A percentile compares a stretch with the other conserved stretches of the same genome.
Conservation (phyloP, 2,797 vertebrate genomes). For the Gymnoscopelus braueri region DNA sequence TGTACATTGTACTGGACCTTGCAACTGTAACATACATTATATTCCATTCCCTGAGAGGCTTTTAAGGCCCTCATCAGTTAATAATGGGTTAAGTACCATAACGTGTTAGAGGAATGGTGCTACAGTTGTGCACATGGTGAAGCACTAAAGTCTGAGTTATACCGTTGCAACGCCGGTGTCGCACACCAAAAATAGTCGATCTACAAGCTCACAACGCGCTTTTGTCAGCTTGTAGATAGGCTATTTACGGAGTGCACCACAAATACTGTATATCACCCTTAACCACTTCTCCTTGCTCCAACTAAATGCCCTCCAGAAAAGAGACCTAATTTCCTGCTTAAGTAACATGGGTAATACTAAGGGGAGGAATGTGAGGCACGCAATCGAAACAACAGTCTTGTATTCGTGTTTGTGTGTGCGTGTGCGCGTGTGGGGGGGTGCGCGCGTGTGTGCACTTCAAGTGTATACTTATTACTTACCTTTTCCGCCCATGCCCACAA, state of each 20-base stretch:
- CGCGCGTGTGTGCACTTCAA: conserved; percentile 44
- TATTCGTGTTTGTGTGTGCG: conserved; percentile 16
- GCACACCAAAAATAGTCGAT: no score
- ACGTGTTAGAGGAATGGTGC: conserved; percentile 28
- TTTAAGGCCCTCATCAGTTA: not conserved
- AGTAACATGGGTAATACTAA: conserved; percentile 24
- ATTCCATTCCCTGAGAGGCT: no score
- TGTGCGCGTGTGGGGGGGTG: conserved; percentile 30
- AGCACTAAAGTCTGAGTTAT: no score
- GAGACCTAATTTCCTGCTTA: conserved; percentile 28
- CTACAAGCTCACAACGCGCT: no score
- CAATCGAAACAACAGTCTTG: conserved; percentile 28
- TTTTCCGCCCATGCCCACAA: conserved; percentile 97
- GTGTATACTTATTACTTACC: conserved; percentile 75
- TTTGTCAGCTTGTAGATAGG: no score
- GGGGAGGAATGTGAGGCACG: conserved; percentile 63
- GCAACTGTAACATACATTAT: no score
- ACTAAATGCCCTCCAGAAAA: conserved; percentile 4
- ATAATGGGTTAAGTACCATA: conserved; percentile 32
- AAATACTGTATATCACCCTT: no score
- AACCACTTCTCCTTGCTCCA: conserved; percentile 21
- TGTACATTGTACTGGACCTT: no score
- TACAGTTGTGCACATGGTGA: conserved; percentile 2
- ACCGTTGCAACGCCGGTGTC: not conserved
- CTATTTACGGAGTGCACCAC: no score